A percentile compares a stretch with the other conserved stretches of the same genome.
These are phyloP conservation scores for Clarias laeviceps DNA, from an alignment of 2,797 vertebrate genomes.

Conservation along the genomic window DNA sequence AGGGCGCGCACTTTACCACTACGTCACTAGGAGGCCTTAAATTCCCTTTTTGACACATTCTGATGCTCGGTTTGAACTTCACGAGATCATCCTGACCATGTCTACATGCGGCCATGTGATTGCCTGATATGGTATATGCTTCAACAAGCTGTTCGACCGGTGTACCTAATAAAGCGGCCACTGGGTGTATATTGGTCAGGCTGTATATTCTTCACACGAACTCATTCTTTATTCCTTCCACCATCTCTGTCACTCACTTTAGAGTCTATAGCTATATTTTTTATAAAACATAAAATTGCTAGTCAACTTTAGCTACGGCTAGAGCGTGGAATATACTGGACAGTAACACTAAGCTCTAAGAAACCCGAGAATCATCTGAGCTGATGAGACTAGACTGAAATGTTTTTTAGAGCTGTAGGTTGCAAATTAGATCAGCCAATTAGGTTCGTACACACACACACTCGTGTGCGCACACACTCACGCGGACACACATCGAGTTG, in stretches of 20 bases:
- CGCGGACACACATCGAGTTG: constrained; percentile 14
- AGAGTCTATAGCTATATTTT: not conserved
- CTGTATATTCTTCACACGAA: not conserved
- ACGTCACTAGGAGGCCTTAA: too few species aligned
- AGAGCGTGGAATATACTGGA: too few species aligned
- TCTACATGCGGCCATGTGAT: too few species aligned
- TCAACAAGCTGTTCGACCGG: too few species aligned
- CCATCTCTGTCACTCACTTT: not conserved
- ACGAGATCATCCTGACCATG: too few species aligned
- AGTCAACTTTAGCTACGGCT: not conserved
- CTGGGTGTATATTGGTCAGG: too few species aligned
- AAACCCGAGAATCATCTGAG: not conserved
- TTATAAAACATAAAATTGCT: not conserved
- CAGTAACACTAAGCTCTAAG: not conserved
- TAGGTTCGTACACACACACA: constrained; percentile 28
- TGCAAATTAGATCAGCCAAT: constrained; percentile 53
- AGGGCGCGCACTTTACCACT: too few species aligned
- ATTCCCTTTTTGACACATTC: too few species aligned
- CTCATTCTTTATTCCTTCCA: not conserved
- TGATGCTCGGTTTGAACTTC: too few species aligned
- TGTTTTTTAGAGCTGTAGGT: constrained; percentile 33
- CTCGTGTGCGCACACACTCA: constrained; percentile 1
- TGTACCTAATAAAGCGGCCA: too few species aligned
- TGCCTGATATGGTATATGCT: too few species aligned
- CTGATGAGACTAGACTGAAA: constrained; percentile 37